Base-by-base conservation (phyloP, 2,888 invertebrate species). In the Lapara coniferarum region DNA sequence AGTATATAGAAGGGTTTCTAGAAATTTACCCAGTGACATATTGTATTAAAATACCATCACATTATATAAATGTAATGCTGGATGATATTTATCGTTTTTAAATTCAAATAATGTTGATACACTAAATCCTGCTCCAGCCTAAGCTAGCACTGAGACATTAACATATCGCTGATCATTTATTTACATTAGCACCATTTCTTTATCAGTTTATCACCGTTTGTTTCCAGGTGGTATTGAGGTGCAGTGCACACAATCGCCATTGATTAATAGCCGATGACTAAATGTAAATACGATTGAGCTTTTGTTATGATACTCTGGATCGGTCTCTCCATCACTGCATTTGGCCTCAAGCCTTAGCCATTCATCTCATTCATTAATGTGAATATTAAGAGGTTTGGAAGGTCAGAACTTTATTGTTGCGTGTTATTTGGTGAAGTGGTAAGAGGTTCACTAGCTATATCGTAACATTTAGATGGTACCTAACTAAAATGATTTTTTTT, bases 101-200 rank as follows among this genome's bases (percentile, higher is more conserved):
- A 13, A 44, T 7, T 25, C 37, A 37, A n/a, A 8, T 58, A 7
- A 1, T 5, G 55, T 16, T 44, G 0, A 55, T 8, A n/a, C 7
- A 25, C 44, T 70, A 72, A 81, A 79, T 78, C 81, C 73, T 46
- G 72, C 76, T 90, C 89, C 85, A 85, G 70, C 69, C 12, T 74
- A 72, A 53, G 73, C 63, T 81, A 67, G 70, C 71, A 73, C 71
- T 71, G 78, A 75, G 92, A 92, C 93, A 86, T 84, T 88, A 90
- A 93, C 77, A 90, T 89, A 93, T 93, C 81, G 89, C 82, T 86
- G 85, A 82, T 85, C 88, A 93, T 93, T 93, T 93, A 92, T 93
- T 93, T 92, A 93, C 90, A 93, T 93, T 93, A 93, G 89, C 82
- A 89, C 84, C 90, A 88, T 91, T 93, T 93, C 93, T 92, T 89